A percentile compares a stretch with the other conserved stretches of the same genome.
These are phyloP conservation scores for Vireo griseus DNA, from an alignment of 2,797 vertebrate species.

Conservation along the genomic window DNA sequence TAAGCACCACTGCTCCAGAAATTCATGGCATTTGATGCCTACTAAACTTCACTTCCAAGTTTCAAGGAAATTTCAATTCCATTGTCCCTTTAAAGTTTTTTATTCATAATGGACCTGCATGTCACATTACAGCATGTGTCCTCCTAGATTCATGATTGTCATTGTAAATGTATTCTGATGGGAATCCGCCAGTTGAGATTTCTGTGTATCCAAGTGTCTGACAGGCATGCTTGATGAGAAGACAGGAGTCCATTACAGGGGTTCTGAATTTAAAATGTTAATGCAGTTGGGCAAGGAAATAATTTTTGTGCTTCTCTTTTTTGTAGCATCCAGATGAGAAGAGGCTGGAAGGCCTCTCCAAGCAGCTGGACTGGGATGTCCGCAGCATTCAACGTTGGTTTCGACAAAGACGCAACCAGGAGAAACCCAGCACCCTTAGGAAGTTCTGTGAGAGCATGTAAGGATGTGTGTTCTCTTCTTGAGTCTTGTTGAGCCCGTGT, in stretches of 20 bases:
- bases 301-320: conserved; percentile 27
- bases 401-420: conserved; percentile 95
- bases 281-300: background rate
- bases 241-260: background rate
- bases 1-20: background rate
- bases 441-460: conserved; percentile 99
- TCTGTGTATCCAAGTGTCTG: background rate
- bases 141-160: background rate
- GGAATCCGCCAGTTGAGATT: background rate
- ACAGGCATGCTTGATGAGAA: background rate
- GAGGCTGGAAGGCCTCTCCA: conserved; percentile 94
- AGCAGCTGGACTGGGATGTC: conserved; percentile 98
- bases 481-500: background rate
- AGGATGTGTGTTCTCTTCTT: conserved; percentile 58
- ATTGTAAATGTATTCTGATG: background rate
- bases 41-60: background rate
- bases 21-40: background rate
- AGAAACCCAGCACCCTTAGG: conserved; percentile 93
- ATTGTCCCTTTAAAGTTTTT: background rate
- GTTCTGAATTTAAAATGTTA: background rate
- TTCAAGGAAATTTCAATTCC: background rate
- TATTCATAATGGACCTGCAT: background rate
- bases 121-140: background rate
- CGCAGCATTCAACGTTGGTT: conserved; percentile 98
- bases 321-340: conserved; percentile 95